Base-by-base conservation (phyloP, 2,113 vertebrate species). In the Phoenicopterus ruber region DNA sequence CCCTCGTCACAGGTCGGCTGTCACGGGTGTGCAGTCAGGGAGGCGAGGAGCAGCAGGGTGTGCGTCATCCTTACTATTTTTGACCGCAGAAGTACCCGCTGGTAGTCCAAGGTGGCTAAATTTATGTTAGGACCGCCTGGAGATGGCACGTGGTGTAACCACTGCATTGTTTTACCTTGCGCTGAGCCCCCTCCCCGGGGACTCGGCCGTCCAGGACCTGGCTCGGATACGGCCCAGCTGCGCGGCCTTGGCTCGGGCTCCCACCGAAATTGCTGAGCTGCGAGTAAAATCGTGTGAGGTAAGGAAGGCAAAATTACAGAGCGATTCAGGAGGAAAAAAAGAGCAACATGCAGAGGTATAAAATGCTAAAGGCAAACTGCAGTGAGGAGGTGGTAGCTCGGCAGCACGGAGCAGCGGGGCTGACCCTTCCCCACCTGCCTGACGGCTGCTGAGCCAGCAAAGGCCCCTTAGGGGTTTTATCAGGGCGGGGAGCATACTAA, bases 61-160 rank as follows among this genome's bases (percentile, higher is more conserved):
- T 95, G 89, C 6, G 26, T 96, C 94, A 96, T 89, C 50, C 69
- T 55, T 81, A 12, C 91, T 95, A 96, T 97, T 95, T 96, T 91
- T 78, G 91, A 67, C 83, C 0, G 0, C 63, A 74, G 50, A 93
- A 91, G 10, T 66, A 81, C 76, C 50, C 6, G 3, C 59, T 71
- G 6, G 59, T 96, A 80, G 83, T 73, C 55, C 72, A 81, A n/a
- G 12, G 42, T 62, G 42, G 50, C 55, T 96, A 94, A 96, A 93
- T 91, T 86, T 96, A 34, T 74, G 80, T 74, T 40, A 63, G 59
- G 21, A 38, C 42, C 0, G 0, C 80, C 80, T 93, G 72, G 76
- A 55, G 50, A n/a, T 71, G 63, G 42, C 80, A 62, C 0, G 0
- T 0, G 1, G 50, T 83, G 38, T 21, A 50, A 72, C 13, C 28